Evolutionary conservation across 2,797 vertebrate species (phyloP).

Genomic region (Neosilurus hyrtlii): DNA sequence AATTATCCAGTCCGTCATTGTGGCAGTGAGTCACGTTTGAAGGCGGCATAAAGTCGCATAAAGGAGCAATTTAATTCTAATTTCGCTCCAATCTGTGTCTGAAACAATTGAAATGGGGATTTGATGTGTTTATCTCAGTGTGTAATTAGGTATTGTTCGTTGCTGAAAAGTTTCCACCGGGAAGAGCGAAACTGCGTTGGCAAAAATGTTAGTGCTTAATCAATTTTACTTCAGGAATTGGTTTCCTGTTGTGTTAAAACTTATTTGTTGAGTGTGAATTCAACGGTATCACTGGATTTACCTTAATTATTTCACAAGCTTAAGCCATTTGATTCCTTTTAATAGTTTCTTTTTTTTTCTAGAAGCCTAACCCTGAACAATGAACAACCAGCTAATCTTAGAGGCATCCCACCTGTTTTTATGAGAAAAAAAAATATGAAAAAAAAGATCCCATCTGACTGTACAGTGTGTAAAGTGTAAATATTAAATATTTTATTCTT

Average conservation of each 20-base stretch:
- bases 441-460: too few species aligned
- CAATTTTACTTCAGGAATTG: constrained; percentile 35
- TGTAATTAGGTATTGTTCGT: constrained; percentile 62
- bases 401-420: neutral
- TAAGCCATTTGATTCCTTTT: neutral
- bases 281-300: constrained; percentile 29
- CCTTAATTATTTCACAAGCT: constrained; percentile 34
- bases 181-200: constrained; percentile 48
- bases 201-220: constrained; percentile 9
- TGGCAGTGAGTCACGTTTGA: constrained; percentile 74
- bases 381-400: neutral
- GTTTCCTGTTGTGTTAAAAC: constrained; percentile 39
- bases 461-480: too few species aligned
- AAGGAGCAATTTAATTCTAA: constrained; percentile 73
- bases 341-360: neutral
- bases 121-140: constrained; percentile 70
- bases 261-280: constrained; percentile 34
- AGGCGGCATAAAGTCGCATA: constrained; percentile 66
- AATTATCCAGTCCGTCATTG: constrained; percentile 73
- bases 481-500: neutral
- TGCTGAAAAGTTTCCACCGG: constrained; percentile 58
- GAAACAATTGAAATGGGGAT: constrained; percentile 67
- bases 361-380: neutral
- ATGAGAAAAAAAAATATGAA: too few species aligned
- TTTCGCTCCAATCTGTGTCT: constrained; percentile 71